These are phyloP conservation scores for Panagrolaimus sp. DNA, from an alignment of 1,140 invertebrate genomes.

Conservation along the genomic window DNA sequence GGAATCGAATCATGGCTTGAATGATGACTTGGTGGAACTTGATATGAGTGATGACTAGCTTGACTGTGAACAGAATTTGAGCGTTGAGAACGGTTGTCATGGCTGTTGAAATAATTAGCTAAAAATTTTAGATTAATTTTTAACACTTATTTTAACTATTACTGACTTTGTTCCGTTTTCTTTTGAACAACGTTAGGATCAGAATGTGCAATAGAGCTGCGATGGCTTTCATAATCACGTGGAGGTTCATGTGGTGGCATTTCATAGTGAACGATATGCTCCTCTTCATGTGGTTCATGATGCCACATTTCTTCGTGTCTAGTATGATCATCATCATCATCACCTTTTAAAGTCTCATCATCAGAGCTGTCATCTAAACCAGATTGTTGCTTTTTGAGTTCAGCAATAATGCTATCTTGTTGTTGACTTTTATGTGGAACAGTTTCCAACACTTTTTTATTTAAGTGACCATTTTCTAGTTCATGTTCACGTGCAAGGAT, in stretches of 20 bases:
- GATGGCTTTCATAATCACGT: not conserved
- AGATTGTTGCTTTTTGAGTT: not conserved
- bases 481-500: too few relatives aligned
- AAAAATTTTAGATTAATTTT: too few relatives aligned
- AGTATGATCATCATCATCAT: constrained; percentile 6
- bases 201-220: not conserved
- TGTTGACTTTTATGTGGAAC: not conserved
- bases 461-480: too few relatives aligned
- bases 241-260: not conserved
- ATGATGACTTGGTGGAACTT: too few relatives aligned
- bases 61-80: not conserved
- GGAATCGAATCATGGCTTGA: too few relatives aligned
- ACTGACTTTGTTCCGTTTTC: too few relatives aligned
- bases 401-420: not conserved
- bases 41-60: too few relatives aligned
- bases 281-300: not conserved
- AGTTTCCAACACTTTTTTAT: not conserved
- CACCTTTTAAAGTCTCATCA: not conserved
- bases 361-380: not conserved
- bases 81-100: not conserved
- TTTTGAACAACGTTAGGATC: too few relatives aligned
- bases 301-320: not conserved
- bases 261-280: not conserved
- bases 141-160: too few relatives aligned
- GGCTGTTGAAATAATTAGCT: not conserved